Conservation (phyloP, 2,888 invertebrate species). For the Magallana nippona region DNA sequence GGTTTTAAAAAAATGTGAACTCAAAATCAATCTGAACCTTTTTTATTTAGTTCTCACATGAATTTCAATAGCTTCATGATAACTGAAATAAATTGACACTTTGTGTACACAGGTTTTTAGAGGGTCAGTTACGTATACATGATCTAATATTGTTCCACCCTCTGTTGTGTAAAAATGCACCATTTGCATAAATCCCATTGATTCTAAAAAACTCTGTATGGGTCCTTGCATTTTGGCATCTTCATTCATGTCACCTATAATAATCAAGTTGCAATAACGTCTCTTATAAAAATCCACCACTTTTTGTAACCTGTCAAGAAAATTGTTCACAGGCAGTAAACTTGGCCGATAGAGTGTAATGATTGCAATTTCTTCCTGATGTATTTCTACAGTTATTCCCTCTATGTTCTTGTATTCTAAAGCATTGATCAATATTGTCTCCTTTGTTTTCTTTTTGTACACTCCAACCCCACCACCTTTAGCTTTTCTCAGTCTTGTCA, state of each 20-base stretch:
- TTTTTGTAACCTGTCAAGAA: background rate
- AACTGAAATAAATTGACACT: background rate
- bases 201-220: background rate
- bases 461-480: slow-evolving; percentile 30
- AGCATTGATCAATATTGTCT: background rate
- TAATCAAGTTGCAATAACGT: background rate
- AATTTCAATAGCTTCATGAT: slow-evolving; percentile 25
- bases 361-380: background rate
- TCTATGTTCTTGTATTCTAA: slow-evolving; percentile 12
- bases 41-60: slow-evolving; percentile 23
- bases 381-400: slow-evolving; percentile 12
- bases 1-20: background rate
- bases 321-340: background rate
- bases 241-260: slow-evolving; percentile 37
- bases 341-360: background rate
- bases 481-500: background rate
- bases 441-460: slow-evolving; percentile 10
- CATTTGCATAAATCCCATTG: slow-evolving; percentile 34
- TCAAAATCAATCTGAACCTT: background rate
- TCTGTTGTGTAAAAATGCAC: slow-evolving; percentile 33
- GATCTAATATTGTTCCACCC: slow-evolving; percentile 29
- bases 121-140: background rate
- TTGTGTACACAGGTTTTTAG: background rate
- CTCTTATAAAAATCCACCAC: background rate
- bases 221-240: slow-evolving; percentile 15